phyloP scores from a whole-genome alignment of 2,797 vertebrate species.

The Crax fasciolata region DNA sequence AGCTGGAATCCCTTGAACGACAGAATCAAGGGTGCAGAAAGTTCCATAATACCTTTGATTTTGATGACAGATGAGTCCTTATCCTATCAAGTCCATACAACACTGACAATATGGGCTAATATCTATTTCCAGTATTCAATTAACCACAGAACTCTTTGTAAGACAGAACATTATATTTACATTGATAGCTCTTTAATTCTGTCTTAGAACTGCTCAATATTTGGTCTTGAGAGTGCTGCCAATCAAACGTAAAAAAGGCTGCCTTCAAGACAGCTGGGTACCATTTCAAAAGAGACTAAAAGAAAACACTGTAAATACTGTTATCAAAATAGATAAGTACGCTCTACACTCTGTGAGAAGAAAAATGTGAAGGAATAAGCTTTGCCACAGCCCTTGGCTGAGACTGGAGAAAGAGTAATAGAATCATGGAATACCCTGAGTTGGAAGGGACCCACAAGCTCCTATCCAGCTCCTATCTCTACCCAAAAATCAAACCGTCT shows the following conservation, averaged over 20 bases:
- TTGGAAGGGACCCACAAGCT: neutral
- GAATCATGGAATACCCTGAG: neutral
- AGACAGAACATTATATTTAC: constrained; percentile 53
- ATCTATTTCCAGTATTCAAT: constrained; percentile 39
- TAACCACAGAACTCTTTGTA: constrained; percentile 41
- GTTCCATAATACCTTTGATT: constrained; percentile 18
- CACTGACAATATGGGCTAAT: constrained; percentile 8
- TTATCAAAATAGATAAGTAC: constrained; percentile 62
- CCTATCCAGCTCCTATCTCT: neutral
- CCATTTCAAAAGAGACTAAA: constrained; percentile 60
- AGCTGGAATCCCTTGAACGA: neutral
- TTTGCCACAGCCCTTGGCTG: constrained; percentile 6
- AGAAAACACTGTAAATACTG: constrained; percentile 61
- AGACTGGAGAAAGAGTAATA: neutral
- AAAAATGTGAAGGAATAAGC: constrained; percentile 33
- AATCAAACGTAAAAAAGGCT: constrained; percentile 60
- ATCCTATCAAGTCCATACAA: constrained; percentile 27
- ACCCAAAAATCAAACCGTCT: neutral
- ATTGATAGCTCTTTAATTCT: constrained; percentile 60
- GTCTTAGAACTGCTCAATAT: constrained; percentile 56
- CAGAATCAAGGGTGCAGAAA: neutral
- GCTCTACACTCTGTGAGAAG: neutral
- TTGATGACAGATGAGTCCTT: constrained; percentile 7
- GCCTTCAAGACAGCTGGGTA: constrained; percentile 49
- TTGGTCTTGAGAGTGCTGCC: constrained; percentile 55